phyloP scores from a whole-genome alignment of 2,888 invertebrate genomes.

The Rotaria macrura region DNA sequence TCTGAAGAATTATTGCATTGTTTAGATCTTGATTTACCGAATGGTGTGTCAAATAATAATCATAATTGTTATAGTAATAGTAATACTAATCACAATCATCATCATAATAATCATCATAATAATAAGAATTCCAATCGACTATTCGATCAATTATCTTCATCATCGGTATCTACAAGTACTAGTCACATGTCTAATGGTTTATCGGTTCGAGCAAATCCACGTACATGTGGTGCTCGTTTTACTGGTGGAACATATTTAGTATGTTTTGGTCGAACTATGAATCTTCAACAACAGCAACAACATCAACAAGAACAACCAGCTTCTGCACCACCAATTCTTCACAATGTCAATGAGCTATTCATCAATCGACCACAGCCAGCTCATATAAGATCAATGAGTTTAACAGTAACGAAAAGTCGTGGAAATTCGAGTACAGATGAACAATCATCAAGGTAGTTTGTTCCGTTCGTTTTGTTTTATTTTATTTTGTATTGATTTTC shows the following conservation, averaged over 20 bases:
- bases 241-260: not conserved
- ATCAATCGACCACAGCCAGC: not conserved
- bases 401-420: not conserved
- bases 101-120: not conserved
- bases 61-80: not conserved
- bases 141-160: not conserved
- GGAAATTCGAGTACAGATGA: constrained; percentile 19
- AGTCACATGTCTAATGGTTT: not conserved
- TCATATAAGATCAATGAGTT: not conserved
- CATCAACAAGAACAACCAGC: not conserved
- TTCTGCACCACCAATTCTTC: not conserved
- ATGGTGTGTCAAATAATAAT: not conserved
- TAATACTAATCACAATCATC: too few relatives aligned
- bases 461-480: not conserved
- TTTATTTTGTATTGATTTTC: not conserved
- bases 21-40: not conserved
- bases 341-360: not conserved
- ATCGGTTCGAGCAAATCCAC: not conserved
- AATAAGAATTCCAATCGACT: not conserved
- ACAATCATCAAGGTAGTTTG: not conserved
- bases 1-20: not conserved
- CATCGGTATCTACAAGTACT: not conserved
- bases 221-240: constrained; percentile 18
- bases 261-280: not conserved
- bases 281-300: not conserved